Evolutionary conservation across 2,113 vertebrate species (phyloP).

Genomic region (Phocoena sinus): DNA sequence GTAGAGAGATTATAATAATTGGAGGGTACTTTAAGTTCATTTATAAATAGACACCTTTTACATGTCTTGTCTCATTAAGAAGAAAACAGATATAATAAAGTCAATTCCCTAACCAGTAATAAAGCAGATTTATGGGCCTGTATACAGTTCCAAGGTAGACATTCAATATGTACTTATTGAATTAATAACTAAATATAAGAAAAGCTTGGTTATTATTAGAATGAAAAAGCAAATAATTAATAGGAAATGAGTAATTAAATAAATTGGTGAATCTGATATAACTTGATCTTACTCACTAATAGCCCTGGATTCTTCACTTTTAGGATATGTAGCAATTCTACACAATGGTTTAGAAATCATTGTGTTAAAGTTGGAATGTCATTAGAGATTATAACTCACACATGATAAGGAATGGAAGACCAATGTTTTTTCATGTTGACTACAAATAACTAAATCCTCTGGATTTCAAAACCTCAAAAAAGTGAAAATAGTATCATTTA

Average conservation of each 20-base stretch:
- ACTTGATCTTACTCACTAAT: not conserved
- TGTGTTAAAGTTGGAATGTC: not conserved
- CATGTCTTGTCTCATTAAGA: not conserved
- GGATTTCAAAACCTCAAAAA: not conserved
- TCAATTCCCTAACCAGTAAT: not conserved
- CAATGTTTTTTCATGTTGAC: not conserved
- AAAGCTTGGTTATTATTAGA: not conserved
- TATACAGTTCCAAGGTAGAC: not conserved
- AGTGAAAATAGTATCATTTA: not conserved
- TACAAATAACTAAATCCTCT: not conserved
- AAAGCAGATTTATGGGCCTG: not conserved
- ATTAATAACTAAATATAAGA: not conserved
- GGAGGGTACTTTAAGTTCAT: not conserved
- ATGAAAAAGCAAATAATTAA: not conserved
- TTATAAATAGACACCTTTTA: conserved; percentile 1
- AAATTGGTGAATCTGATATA: not conserved
- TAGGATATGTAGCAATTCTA: not conserved
- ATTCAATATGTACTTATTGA: not conserved
- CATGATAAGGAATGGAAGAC: not conserved
- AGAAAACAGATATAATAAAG: not conserved
- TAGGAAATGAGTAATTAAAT: not conserved
- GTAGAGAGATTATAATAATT: not conserved
- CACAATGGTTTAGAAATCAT: not conserved
- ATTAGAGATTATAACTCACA: not conserved
- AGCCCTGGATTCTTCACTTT: not conserved